These are phyloP conservation scores for Aphaenogaster ashmeadi DNA, from an alignment of 1,140 invertebrate species.

Conservation along the genomic window DNA sequence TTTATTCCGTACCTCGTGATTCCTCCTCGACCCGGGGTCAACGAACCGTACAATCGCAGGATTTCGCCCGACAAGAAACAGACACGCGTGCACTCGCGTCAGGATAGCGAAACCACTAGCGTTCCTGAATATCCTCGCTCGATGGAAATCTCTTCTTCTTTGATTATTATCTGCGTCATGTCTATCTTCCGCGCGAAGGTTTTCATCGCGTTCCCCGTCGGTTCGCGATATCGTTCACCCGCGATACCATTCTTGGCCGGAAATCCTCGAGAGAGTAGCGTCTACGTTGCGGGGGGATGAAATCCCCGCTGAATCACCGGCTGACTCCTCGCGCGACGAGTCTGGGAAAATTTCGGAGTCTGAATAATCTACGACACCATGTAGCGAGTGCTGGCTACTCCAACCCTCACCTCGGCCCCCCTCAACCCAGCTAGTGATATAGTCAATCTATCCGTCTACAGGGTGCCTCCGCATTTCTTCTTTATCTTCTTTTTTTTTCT, in stretches of 20 bases:
- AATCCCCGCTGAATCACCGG: conserved; percentile 3
- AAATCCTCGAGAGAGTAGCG: background rate
- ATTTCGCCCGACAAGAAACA: background rate
- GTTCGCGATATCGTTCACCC: background rate
- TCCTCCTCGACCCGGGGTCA: background rate
- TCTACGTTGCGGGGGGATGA: background rate
- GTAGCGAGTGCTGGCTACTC: conserved; percentile 84
- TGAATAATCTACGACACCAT: conserved; percentile 81
- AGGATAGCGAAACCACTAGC: background rate
- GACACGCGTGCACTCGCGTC: background rate
- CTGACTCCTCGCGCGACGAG: conserved; percentile 44
- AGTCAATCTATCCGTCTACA: conserved; percentile 70
- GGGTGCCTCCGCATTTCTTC: conserved; percentile 50
- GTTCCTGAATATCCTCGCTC: background rate
- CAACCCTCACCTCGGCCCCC: conserved; percentile 85
- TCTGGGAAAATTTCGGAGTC: conserved; percentile 76
- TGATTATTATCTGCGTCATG: background rate
- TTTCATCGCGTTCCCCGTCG: background rate
- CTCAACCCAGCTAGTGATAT: conserved; percentile 84
- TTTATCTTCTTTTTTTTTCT: background rate
- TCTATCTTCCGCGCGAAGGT: background rate
- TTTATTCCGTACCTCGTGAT: background rate
- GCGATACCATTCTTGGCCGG: background rate
- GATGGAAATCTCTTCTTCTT: background rate
- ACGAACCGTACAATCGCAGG: background rate